Base-by-base conservation (phyloP, 2,888 invertebrate species). In the Sepioteuthis lessoniana region DNA sequence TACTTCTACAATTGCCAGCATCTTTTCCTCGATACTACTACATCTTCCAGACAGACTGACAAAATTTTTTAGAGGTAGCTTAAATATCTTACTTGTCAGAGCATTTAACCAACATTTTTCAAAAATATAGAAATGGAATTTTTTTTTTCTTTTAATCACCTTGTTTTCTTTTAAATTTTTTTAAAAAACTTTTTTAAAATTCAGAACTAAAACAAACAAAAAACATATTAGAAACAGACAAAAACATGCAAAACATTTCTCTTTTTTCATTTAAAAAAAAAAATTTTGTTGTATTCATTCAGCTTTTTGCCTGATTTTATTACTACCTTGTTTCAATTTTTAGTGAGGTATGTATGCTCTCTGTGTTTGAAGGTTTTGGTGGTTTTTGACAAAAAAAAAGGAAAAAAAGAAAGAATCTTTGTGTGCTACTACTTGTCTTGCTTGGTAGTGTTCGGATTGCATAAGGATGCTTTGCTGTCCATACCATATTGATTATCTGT, bases 81-180 rank as follows among this genome's bases (percentile, higher is more conserved):
- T 76, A 76, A n/a, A 76, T 76, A 76, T 76, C 76, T 76, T 35
- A 76, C 76, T n/a, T 76, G 76, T n/a, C n/a, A 76, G 35, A n/a
- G n/a, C 10, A 76, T 76, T 35, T 3, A 76, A 76, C 3, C n/a
- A n/a, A 76, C 16, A 55, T 55, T 55, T 42, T 42, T 42, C 42
- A 42, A 42, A 42, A 42, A 42, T 42, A 42, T 42, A 7, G 7
- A 42, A 42, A 42, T 42, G 42, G 42, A 42, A 42, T 42, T 42
- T 25, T 25, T 47, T 47, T 47, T 47, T 7, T 47, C 10, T 46
- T 50, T 19, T 50, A 50, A 55, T 25, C 19, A 55, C 55, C 19
- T 16, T 19, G 25, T 55, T 21, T 21, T 21, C 21, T 55, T 55
- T n/a, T 76, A n/a, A 0, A 13, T 16, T n/a, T 76, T 76, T 28